Base-by-base conservation (phyloP, 2,113 vertebrate genomes). In the Gopherus flavomarginatus region DNA sequence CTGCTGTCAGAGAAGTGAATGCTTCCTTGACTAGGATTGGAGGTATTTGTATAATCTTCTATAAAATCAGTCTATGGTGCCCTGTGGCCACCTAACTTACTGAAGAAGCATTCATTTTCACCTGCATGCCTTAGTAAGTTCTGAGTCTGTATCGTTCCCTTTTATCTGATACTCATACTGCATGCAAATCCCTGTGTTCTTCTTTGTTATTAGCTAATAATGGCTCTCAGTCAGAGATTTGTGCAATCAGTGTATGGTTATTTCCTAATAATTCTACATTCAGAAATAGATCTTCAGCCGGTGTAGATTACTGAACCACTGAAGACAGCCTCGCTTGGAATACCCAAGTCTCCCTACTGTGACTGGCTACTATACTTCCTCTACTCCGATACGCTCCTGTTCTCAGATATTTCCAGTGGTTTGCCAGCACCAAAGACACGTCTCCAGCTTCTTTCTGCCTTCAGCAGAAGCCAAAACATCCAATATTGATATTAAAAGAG, bases 401-500 rank as follows among this genome's bases (percentile, higher is more conserved):
- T 80, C 92, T 84, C 19, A 17, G n/a, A 79, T 54, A 92, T 75
- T 87, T 79, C 62, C 79, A 86, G 6, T n/a, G 8, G 3, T 59
- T 4, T 86, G 54, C 90, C 24, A 4, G 8, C 79, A 82, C 42
- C 38, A 92, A 54, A 87, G 94, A 75, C 35, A 50, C 81, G 4
- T 5, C 81, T 77, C 24, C 80, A 17, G 19, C 49, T 57, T 82
- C 85, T 12, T 90, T 90, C 62, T 90, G 5, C 10, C 17, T 84
- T 65, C 8, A 10, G 10, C 31, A 83, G 35, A 85, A 88, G 8
- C 19, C 59, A 89, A 50, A 83, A 29, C 1, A 52, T 24, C 65
- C 6, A 22, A 65, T 1, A 11, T 0, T 21, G 12, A 42, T 0
- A 0, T 24, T 12, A 8, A 77, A 87, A 26, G 85, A 81, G 3